Evolutionary conservation across 2,888 invertebrate species (phyloP).

Genomic region (Brachyptera risi): DNA sequence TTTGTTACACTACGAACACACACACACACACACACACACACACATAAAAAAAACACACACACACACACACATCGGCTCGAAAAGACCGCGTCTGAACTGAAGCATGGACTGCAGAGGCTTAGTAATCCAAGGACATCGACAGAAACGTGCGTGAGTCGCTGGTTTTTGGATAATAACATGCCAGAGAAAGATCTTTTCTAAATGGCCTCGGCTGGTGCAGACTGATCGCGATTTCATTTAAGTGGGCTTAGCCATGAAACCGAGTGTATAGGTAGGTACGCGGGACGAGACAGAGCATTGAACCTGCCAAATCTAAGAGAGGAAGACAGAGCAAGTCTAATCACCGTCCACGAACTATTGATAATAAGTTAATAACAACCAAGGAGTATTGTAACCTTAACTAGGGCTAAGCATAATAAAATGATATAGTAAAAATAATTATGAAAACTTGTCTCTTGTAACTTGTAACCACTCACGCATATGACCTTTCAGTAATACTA

Average conservation of each 20-base stretch:
- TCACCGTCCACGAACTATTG: neutral
- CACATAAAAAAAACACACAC: no score
- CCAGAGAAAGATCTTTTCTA: neutral
- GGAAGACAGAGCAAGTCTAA: slow-evolving; percentile 3
- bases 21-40: no score
- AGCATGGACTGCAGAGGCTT: neutral
- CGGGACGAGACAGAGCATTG: slow-evolving; percentile 7
- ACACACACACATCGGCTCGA: no score
- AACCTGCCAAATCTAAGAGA: neutral
- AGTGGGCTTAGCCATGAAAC: slow-evolving; percentile 4
- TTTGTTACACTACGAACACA: no score
- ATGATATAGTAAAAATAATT: no score
- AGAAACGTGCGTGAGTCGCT: slow-evolving; percentile 14
- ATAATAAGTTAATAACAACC: neutral
- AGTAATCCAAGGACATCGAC: slow-evolving; percentile 6
- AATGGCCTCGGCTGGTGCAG: slow-evolving; percentile 5
- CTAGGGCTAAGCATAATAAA: no score
- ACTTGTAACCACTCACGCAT: slow-evolving; percentile 19
- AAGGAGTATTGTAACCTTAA: neutral
- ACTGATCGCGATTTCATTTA: slow-evolving; percentile 19
- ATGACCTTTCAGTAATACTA: no score
- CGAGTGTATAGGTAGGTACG: no score
- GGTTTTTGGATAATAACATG: slow-evolving; percentile 11
- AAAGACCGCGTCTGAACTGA: neutral
- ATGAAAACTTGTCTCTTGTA: no score